phyloP scores from a whole-genome alignment of 2,797 vertebrate genomes.

The Gymnopithys bicolor region DNA sequence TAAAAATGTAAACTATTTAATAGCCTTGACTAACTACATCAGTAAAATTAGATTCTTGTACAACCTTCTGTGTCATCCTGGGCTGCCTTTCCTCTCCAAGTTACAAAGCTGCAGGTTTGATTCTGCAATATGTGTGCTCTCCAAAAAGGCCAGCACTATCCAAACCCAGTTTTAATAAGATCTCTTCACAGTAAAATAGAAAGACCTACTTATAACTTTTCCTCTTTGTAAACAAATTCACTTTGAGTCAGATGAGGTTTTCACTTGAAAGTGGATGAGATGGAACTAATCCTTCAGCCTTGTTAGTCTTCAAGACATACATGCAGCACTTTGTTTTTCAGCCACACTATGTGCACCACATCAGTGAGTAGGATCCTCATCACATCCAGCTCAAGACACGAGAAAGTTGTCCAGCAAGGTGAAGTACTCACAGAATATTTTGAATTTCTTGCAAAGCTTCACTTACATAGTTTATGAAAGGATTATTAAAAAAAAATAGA shows the following conservation, averaged over 20 bases:
- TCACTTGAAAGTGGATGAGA: neutral
- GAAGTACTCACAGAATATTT: neutral
- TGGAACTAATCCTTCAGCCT: neutral
- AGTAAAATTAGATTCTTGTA: neutral
- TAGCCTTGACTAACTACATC: neutral
- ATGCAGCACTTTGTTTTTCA: neutral
- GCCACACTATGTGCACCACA: neutral
- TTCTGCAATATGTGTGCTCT: neutral
- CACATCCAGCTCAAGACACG: neutral
- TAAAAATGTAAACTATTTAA: neutral
- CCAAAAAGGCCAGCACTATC: neutral
- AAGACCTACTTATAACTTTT: neutral
- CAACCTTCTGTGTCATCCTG: neutral
- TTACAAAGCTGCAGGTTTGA: neutral
- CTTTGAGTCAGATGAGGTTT: neutral
- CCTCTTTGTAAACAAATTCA: neutral
- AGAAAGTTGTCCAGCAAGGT: neutral
- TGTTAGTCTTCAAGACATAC: neutral
- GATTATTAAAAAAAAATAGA: neutral
- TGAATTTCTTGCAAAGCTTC: neutral
- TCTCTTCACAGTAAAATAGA: neutral
- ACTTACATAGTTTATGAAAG: neutral
- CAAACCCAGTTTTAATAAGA: neutral
- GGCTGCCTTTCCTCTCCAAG: neutral
- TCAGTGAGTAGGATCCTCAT: neutral